Percentiles rank a stretch among this genome's conserved stretches.
phyloP scores from a whole-genome alignment of 2,113 vertebrate species.

The Misgurnus mizolepis region DNA sequence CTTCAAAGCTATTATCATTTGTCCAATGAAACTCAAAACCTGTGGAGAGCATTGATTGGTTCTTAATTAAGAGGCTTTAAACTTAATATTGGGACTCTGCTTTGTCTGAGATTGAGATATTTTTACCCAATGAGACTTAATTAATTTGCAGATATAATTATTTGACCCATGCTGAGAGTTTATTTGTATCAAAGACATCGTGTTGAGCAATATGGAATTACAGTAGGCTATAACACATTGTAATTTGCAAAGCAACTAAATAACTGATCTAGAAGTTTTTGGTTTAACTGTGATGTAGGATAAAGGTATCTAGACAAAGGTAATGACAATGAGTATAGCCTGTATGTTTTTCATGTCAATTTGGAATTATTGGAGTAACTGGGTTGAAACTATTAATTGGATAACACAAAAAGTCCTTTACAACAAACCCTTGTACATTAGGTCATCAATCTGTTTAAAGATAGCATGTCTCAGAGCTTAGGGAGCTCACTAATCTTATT shows the following conservation, averaged over 20 bases:
- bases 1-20: slow-evolving; percentile 28
- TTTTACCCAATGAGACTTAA: slow-evolving; percentile 29
- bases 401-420: too few species aligned
- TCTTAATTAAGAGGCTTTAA: slow-evolving; percentile 46
- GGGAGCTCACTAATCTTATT: slow-evolving; percentile 2
- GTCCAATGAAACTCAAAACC: slow-evolving; percentile 42
- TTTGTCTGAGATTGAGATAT: not conserved
- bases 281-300: not conserved
- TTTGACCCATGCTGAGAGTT: slow-evolving; percentile 10
- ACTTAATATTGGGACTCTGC: not conserved
- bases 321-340: too few species aligned
- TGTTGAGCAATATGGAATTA: slow-evolving; percentile 3
- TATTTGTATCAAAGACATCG: not conserved
- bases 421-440: not conserved
- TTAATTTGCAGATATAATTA: slow-evolving; percentile 30
- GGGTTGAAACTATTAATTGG: too few species aligned
- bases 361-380: too few species aligned
- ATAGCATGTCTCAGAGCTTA: not conserved
- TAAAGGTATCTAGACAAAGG: not conserved
- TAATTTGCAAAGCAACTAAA: too few species aligned
- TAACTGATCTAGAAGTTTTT: not conserved
- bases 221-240: not conserved
- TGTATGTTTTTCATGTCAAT: too few species aligned
- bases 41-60: slow-evolving; percentile 19
- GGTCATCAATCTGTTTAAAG: not conserved